phyloP scores from a whole-genome alignment of 2,888 invertebrate genomes.

The Entomobrya multifasciata region DNA sequence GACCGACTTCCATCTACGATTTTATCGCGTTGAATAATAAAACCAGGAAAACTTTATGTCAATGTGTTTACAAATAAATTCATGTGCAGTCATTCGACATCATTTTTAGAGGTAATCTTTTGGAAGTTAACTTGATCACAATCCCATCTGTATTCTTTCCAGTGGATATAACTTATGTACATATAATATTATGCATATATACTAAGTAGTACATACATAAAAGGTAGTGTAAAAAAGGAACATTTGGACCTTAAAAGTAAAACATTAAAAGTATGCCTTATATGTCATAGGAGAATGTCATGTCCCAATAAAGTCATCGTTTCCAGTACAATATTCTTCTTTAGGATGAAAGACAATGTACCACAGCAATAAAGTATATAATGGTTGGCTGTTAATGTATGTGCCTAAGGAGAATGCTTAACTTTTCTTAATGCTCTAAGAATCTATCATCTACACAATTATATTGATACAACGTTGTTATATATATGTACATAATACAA shows the following conservation, averaged over 20 bases:
- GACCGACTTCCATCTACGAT: no score
- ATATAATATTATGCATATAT: no score
- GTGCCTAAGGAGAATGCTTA: no score
- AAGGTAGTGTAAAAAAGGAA: conserved; percentile 13
- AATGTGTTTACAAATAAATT: conserved; percentile 39
- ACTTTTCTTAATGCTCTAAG: no score
- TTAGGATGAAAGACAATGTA: not conserved
- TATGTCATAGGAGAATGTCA: not conserved
- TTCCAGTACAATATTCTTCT: conserved; percentile 19
- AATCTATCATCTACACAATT: no score
- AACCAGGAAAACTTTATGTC: not conserved
- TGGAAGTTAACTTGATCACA: conserved; percentile 35
- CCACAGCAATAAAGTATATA: not conserved
- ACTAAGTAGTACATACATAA: not conserved
- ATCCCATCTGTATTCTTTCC: no score
- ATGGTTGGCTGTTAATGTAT: no score
- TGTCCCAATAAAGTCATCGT: conserved; percentile 59
- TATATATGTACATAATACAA: not conserved
- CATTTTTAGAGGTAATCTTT: conserved; percentile 14
- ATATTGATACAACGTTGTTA: no score
- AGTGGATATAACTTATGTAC: no score
- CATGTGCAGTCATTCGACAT: conserved; percentile 14
- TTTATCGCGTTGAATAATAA: no score
- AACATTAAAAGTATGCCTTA: not conserved
- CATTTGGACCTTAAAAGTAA: no score